Evolutionary conservation across 2,113 vertebrate genomes (phyloP), one percentile per base, ranked within the genome.

Genomic region (Mormyrus iriodes): DNA sequence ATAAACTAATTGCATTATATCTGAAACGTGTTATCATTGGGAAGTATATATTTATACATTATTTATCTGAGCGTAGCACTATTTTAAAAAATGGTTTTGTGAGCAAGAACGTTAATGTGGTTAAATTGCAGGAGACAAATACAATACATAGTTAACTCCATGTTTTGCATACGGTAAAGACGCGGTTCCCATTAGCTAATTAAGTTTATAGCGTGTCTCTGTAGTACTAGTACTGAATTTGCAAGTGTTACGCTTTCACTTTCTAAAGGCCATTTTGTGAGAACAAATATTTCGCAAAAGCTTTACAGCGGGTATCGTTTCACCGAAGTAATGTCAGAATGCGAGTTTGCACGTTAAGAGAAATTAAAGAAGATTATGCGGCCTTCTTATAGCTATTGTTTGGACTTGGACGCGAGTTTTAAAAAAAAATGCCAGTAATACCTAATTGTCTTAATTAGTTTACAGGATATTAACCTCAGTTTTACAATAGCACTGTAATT

Each of bases 1-100:
- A 89, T 88, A 87, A 86, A 82, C 42, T 1, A 65, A 27, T 69
- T 35, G 2, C 42, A 76, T 61, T 90, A 88, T 61, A 73, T 17
- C 19, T 73, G n/a, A 88, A 88, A 21, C 21, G 87, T 53, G 48
- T 53, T 51, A 85, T 49, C 46, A 85, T 51, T 42, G 31, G 17
- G 17, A 42, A 13, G 69, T 4, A 79, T 39, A 42, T 35, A 79
- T 79, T 39, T 8, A 19, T 79, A 79, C 73, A 79, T 42, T 31
- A 39, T 24, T n/a, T 61, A n/a, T n/a, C n/a, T 61, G 58, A 24
- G 58, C 8, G 21, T n/a, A 61, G 19, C 58, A 61, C 24, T 24
- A n/a, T 79, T 79, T 79, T 2, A 19, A 79, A 79, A 19, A 42
- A 17, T 17, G 0, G 5, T 76, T 42, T 76, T 76, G 27, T 76